Conservation (phyloP, 2,888 invertebrate species). For the Nemotelus nigrinus region DNA sequence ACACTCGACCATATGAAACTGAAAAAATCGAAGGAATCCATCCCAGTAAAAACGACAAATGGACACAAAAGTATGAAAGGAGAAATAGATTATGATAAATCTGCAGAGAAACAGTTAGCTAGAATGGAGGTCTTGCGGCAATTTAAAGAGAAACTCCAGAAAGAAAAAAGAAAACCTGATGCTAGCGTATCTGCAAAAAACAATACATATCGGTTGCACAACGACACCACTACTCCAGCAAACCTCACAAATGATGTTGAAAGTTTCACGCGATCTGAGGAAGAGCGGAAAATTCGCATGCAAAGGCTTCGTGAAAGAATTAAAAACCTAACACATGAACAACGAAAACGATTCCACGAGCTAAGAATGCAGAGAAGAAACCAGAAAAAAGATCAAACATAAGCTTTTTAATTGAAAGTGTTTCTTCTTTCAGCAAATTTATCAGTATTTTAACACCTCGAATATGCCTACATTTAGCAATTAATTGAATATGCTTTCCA, state of each 20-base stretch:
- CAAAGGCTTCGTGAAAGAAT: constrained; percentile 57
- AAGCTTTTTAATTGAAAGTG: neutral
- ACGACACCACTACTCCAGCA: constrained; percentile 45
- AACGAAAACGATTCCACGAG: constrained; percentile 59
- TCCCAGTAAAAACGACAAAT: no score
- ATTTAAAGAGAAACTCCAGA: constrained; percentile 47
- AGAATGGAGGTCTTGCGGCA: constrained; percentile 43
- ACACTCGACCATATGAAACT: constrained; percentile 57
- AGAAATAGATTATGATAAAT: constrained; percentile 48
- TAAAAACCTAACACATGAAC: constrained; percentile 58
- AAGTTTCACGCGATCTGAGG: constrained; percentile 11
- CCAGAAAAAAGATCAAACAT: constrained; percentile 48
- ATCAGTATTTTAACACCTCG: no score
- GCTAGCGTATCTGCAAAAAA: constrained; percentile 55
- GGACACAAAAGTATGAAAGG: constrained; percentile 55
- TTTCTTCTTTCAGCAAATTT: no score
- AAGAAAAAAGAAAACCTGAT: constrained; percentile 51
- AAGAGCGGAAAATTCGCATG: constrained; percentile 29
- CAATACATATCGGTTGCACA: constrained; percentile 53
- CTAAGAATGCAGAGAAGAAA: constrained; percentile 58
- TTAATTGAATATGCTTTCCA: no score
- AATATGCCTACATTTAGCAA: no score
- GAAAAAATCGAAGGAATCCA: constrained; percentile 50
- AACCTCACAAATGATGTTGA: neutral
- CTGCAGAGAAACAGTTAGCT: constrained; percentile 44